Evolutionary conservation across 2,888 invertebrate species (phyloP), one percentile per base, ranked within the genome.

Genomic region (Chymomyza procnemis): DNA sequence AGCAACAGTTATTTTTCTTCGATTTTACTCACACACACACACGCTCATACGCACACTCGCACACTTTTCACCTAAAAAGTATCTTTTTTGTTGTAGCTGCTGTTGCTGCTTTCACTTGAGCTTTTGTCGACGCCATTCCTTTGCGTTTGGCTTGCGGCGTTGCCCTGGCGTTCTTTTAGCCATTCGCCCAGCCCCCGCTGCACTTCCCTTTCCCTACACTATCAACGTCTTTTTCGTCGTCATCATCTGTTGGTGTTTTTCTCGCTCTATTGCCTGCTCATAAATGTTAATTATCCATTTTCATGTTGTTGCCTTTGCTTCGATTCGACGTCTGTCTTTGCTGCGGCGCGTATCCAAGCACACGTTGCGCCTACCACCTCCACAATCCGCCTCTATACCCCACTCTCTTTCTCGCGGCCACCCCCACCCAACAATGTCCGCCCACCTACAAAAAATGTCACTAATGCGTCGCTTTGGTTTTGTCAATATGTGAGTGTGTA

Each of bases 241-340:
- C 48, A 18, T 47, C 14, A 48, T 46, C 47, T 60, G 21, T 48
- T 47, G 19, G 5, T n/a, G 64, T 55, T 52, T 50, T 60, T 62
- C 75, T 69, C 71, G 70, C 70, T 82, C 80, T 80, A 69, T 69
- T 82, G 69, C 70, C 80, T 71, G 69, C 80, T 80, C 83, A 82
- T 83, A 80, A 87, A 85, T 83, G 85, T 80, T 83, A 83, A 85
- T 87, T 83, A 83, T 83, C 76, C 73, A 69, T 72, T 73, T 78
- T 71, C 67, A 71, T 78, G 69, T 79, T 69, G 61, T 74, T 67
- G 67, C 58, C 58, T 60, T 22, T 48, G 48, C 34, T 64, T 55
- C 64, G 48, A 47, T 54, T 48, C 55, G 14, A 16, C 18, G 54
- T 9, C 60, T 3, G 21, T 22, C 19, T 16, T 0, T 21, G 19